Percentiles rank a stretch among this genome's conserved stretches.
Evolutionary conservation across 35 echinoderm and acorn worm genomes (phyloP).

Genomic region (Heliocidaris erythrogramma): DNA sequence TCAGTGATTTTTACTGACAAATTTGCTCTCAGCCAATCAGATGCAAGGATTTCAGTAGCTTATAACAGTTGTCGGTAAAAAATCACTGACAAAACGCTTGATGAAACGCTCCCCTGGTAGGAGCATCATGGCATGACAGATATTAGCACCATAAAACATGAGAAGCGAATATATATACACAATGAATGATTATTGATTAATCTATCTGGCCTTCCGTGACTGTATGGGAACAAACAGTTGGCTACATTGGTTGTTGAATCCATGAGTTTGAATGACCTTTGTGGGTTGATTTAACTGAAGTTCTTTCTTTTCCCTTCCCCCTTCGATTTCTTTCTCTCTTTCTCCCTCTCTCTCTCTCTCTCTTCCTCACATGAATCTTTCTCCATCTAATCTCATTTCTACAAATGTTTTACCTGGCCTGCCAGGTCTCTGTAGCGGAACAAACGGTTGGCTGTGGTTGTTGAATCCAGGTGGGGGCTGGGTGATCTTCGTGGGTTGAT

Average conservation of each 20-base stretch:
- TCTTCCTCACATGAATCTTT: neutral
- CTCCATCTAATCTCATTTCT: neutral
- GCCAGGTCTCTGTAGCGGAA: neutral
- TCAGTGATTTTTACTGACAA: too few relatives aligned
- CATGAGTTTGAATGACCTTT: constrained; percentile 41
- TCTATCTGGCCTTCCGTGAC: neutral
- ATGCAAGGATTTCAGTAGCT: too few relatives aligned
- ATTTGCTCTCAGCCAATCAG: too few relatives aligned
- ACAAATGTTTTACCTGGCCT: neutral
- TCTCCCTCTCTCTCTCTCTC: neutral
- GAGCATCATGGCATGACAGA: neutral
- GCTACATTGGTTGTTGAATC: constrained; percentile 58
- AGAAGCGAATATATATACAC: too few relatives aligned
- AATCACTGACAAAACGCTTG: too few relatives aligned
- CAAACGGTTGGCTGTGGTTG: constrained; percentile 52
- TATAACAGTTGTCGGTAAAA: too few relatives aligned
- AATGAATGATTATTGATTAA: neutral
- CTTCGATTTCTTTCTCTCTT: neutral
- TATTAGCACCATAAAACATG: too few relatives aligned
- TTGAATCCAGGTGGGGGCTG: constrained; percentile 60
- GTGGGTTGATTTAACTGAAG: constrained; percentile 64
- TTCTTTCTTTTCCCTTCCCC: constrained; percentile 53
- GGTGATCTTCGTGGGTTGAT: constrained; percentile 22
- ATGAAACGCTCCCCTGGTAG: too few relatives aligned
- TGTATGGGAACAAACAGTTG: neutral